phyloP scores from a whole-genome alignment of 2,113 vertebrate species.

The Pontoporia blainvillei region DNA sequence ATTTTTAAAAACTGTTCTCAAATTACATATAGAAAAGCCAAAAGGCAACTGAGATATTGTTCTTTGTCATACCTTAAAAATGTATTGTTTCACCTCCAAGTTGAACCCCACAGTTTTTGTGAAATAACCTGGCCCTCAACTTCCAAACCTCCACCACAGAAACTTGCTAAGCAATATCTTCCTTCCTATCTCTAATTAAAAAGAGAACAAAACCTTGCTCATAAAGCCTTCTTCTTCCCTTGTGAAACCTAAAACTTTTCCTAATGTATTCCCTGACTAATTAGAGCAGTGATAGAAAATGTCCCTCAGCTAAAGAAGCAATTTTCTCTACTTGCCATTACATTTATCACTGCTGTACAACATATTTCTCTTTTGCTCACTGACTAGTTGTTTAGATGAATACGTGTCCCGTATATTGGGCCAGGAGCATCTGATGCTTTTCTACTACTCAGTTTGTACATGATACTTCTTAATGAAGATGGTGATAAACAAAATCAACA shows the following conservation, averaged over 20 bases:
- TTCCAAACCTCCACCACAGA: background rate
- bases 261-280: constrained; percentile 8
- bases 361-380: background rate
- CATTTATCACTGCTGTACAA: constrained; percentile 6
- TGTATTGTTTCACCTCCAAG: background rate
- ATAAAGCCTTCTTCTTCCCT: background rate
- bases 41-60: background rate
- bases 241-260: background rate
- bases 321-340: background rate
- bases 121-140: background rate
- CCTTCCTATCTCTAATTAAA: background rate
- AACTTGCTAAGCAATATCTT: background rate
- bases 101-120: background rate
- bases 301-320: background rate
- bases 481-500: background rate
- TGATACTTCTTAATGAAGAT: background rate
- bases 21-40: background rate
- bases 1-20: background rate
- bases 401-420: background rate
- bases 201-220: background rate
- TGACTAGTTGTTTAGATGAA: background rate
- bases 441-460: background rate
- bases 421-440: background rate
- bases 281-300: background rate
- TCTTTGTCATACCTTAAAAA: background rate